These are phyloP conservation scores for Galerucella calmariensis DNA, from an alignment of 2,888 invertebrate species.

Conservation along the genomic window DNA sequence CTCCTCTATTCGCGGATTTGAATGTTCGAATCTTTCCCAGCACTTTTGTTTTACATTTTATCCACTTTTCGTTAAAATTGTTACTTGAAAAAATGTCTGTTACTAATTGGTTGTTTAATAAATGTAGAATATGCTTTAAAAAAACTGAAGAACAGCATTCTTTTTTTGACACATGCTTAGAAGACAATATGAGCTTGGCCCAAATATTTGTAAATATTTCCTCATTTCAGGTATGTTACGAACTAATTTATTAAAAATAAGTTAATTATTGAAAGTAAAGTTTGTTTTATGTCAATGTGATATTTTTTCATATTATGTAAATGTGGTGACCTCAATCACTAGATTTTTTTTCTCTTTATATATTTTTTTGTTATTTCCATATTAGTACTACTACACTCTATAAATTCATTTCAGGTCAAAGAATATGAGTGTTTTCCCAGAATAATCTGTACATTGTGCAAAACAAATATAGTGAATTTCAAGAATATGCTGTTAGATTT, in stretches of 20 bases:
- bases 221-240: slow-evolving; percentile 24
- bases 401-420: slow-evolving; percentile 22
- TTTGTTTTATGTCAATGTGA: too few species aligned
- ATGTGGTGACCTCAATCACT: not conserved
- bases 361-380: not conserved
- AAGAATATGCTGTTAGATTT: slow-evolving; percentile 34
- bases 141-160: slow-evolving; percentile 12
- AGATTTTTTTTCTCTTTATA: not conserved
- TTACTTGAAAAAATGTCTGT: not conserved
- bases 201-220: slow-evolving; percentile 34
- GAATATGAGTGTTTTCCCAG: slow-evolving; percentile 29
- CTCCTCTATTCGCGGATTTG: too few species aligned
- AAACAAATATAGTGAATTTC: slow-evolving; percentile 27
- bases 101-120: not conserved
- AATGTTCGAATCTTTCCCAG: too few species aligned
- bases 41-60: too few species aligned
- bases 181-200: slow-evolving; percentile 29
- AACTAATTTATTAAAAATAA: not conserved
- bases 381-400: not conserved
- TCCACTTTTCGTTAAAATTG: not conserved
- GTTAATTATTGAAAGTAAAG: not conserved
- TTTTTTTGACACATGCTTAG: slow-evolving; percentile 32
- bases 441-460: slow-evolving; percentile 30
- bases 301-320: too few species aligned
- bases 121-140: slow-evolving; percentile 31